Percentiles rank a stretch among this genome's conserved stretches.
phyloP scores from a whole-genome alignment of 2,113 vertebrate genomes.

The Sciurus niger region DNA sequence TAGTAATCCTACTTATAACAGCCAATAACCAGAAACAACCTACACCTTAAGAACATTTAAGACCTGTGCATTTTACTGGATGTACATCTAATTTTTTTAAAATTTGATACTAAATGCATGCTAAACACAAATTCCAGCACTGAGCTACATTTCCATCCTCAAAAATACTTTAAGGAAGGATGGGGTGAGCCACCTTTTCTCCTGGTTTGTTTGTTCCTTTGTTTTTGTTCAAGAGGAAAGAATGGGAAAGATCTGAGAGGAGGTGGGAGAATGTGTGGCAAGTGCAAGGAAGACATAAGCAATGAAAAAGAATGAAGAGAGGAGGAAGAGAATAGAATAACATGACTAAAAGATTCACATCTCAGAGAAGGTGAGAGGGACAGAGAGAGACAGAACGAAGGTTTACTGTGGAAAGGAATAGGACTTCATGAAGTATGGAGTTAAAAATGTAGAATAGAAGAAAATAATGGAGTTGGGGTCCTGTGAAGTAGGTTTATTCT shows the following conservation, averaged over 20 bases:
- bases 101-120: no score
- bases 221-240: background rate
- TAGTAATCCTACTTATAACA: background rate
- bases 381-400: background rate
- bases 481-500: background rate
- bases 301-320: background rate
- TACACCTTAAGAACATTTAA: constrained; percentile 6
- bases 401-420: background rate
- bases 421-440: accelerated
- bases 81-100: background rate
- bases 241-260: background rate
- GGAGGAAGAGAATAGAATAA: background rate
- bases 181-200: background rate
- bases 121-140: background rate
- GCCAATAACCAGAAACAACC: constrained; percentile 2
- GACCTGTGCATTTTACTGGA: background rate
- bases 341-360: background rate
- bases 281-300: background rate
- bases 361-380: background rate
- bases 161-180: background rate
- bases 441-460: background rate
- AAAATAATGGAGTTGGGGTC: background rate
- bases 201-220: background rate
- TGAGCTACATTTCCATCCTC: background rate
- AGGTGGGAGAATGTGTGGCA: background rate